phyloP scores from a whole-genome alignment of 2,797 vertebrate species.

The Lacerta agilis region DNA sequence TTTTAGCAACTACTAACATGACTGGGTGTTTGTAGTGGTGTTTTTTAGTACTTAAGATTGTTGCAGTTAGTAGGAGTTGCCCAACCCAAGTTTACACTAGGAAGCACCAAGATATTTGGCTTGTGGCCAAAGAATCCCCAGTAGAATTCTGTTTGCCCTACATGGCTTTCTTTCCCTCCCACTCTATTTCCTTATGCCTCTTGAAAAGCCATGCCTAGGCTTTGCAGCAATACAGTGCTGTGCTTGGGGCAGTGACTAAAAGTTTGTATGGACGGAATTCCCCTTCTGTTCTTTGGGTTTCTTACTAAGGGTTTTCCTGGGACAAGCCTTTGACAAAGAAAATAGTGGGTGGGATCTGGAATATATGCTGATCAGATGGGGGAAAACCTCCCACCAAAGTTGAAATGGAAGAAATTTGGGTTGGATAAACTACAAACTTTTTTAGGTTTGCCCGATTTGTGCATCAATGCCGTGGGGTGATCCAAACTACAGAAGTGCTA shows the following conservation, averaged over 20 bases:
- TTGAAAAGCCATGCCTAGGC: neutral
- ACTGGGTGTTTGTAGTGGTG: neutral
- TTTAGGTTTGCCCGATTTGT: conserved; percentile 97
- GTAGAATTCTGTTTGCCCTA: neutral
- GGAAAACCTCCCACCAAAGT: neutral
- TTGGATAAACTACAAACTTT: conserved; percentile 22
- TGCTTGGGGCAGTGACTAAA: neutral
- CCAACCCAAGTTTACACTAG: too few relatives aligned
- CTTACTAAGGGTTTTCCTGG: neutral
- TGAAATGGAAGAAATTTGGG: neutral
- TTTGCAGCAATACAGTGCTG: neutral
- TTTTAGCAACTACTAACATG: neutral
- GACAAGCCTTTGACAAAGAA: neutral
- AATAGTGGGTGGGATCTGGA: neutral
- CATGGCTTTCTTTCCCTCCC: neutral
- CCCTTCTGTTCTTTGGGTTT: neutral
- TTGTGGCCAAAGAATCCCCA: neutral
- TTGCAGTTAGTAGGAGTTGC: neutral
- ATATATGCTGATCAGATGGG: neutral
- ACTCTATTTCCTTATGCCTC: neutral
- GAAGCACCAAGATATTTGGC: neutral
- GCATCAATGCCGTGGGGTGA: conserved; percentile 99
- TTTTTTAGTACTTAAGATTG: neutral
- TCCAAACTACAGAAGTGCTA: conserved; percentile 93
- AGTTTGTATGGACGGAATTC: neutral